These are phyloP conservation scores for Papilio glaucus DNA, from an alignment of 1,140 invertebrate genomes.

Conservation along the genomic window DNA sequence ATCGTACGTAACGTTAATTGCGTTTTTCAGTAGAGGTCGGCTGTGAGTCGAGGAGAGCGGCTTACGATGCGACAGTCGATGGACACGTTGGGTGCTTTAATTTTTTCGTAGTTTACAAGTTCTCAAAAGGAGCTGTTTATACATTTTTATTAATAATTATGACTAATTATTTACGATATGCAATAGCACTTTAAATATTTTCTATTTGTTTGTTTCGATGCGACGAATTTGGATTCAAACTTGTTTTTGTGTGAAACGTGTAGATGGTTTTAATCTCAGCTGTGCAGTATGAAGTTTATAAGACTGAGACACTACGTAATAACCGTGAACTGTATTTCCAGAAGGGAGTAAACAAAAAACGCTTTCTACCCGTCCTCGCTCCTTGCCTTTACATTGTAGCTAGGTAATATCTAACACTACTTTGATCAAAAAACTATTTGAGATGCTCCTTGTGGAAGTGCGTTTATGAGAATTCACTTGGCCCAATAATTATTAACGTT, in stretches of 20 bases:
- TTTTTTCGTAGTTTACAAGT: conserved; percentile 71
- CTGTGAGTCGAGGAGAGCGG: conserved; percentile 53
- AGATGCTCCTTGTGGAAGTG: conserved; percentile 74
- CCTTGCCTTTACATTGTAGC: conserved; percentile 82
- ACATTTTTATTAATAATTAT: conserved; percentile 61
- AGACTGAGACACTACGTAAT: conserved; percentile 81
- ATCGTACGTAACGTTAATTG: conserved; percentile 49
- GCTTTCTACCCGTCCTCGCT: conserved; percentile 82
- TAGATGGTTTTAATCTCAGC: conserved; percentile 59
- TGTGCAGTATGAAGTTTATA: conserved; percentile 71
- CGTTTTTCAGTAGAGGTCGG: conserved; percentile 47
- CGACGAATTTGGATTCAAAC: conserved; percentile 37
- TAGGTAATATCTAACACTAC: conserved; percentile 77
- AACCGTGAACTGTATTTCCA: conserved; percentile 78
- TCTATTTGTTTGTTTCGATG: conserved; percentile 40
- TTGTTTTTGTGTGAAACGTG: conserved; percentile 39
- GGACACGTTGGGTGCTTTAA: conserved; percentile 76
- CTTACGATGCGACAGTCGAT: conserved; percentile 61
- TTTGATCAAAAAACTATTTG: conserved; percentile 63
- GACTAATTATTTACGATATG: conserved; percentile 58
- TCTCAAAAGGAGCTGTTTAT: conserved; percentile 58
- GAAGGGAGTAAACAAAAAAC: conserved; percentile 79
- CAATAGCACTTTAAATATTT: conserved; percentile 53
- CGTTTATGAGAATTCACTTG: conserved; percentile 66
- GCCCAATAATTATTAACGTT: conserved; percentile 51